A percentile compares a stretch with the other conserved stretches of the same genome.
Evolutionary conservation across 2,888 invertebrate genomes (phyloP).

Genomic region (Diplolepis rosae): DNA sequence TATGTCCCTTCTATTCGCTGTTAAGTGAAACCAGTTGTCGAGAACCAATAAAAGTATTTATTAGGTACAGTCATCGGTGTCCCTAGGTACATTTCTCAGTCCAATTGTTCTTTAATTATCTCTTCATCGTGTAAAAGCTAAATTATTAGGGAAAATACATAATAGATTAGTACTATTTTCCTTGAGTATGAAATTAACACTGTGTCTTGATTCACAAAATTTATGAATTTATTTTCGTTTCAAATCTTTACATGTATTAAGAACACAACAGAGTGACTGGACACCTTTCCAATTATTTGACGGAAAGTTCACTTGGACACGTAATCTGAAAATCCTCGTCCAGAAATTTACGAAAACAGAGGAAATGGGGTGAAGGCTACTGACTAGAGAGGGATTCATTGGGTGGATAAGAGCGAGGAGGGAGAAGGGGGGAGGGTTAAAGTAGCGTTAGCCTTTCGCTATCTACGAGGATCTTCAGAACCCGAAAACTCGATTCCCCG

Average conservation of each 20-base stretch:
- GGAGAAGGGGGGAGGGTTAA: not conserved
- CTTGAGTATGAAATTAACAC: no score
- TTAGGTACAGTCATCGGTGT: no score
- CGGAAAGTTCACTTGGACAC: not conserved
- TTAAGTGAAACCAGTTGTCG: no score
- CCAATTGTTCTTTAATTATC: no score
- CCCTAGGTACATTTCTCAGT: no score
- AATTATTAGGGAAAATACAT: no score
- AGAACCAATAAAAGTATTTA: no score
- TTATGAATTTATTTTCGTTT: not conserved
- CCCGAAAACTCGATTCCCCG: not conserved
- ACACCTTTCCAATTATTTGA: not conserved
- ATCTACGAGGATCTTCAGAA: not conserved
- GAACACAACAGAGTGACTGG: not conserved
- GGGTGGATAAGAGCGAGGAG: no score
- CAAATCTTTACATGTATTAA: not conserved
- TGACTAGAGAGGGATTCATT: not conserved
- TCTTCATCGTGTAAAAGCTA: no score
- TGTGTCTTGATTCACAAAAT: no score
- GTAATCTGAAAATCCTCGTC: not conserved
- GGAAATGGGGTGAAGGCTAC: not conserved
- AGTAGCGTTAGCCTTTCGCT: not conserved
- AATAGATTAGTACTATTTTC: no score
- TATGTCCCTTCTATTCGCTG: no score
- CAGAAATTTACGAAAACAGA: not conserved